A percentile compares a stretch with the other conserved stretches of the same genome.
Conservation (phyloP, 1,140 invertebrate species). For the Brachionus rotundiformis region DNA sequence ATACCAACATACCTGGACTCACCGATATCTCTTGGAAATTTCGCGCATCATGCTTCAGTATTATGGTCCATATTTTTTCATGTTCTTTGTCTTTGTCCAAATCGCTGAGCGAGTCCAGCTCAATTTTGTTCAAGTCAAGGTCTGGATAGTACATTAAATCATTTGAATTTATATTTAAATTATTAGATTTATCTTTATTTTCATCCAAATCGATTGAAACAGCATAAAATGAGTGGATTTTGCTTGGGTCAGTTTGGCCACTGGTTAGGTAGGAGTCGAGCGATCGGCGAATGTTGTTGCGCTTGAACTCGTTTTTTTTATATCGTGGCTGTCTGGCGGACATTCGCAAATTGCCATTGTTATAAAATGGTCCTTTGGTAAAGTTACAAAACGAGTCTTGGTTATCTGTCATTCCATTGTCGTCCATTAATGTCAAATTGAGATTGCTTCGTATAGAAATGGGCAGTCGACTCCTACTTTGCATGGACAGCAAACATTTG, state of each 20-base stretch:
- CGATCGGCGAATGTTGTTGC: constrained; percentile 40
- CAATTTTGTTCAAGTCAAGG: constrained; percentile 24
- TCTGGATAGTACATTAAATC: constrained; percentile 41
- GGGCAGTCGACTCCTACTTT: constrained; percentile 33
- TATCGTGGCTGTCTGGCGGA: constrained; percentile 18
- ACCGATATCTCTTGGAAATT: constrained; percentile 48
- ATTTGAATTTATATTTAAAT: neutral
- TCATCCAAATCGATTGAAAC: constrained; percentile 46
- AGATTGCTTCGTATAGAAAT: constrained; percentile 32
- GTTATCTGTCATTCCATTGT: neutral
- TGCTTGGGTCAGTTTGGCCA: neutral
- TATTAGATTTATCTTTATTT: neutral
- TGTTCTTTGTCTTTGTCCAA: neutral
- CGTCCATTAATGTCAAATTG: constrained; percentile 44
- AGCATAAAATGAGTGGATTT: constrained; percentile 25
- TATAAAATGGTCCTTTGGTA: neutral
- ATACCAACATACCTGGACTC: constrained; percentile 35
- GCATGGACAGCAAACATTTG: constrained; percentile 5
- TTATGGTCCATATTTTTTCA: constrained; percentile 45
- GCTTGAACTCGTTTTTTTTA: constrained; percentile 45
- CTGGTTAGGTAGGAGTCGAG: constrained; percentile 32
- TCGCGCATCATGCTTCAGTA: constrained; percentile 32
- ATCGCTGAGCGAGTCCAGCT: constrained; percentile 32
- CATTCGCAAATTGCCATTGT: constrained; percentile 13
- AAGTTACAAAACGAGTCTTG: neutral